Base-by-base conservation (phyloP, 2,888 invertebrate species). In the Drepana falcataria region DNA sequence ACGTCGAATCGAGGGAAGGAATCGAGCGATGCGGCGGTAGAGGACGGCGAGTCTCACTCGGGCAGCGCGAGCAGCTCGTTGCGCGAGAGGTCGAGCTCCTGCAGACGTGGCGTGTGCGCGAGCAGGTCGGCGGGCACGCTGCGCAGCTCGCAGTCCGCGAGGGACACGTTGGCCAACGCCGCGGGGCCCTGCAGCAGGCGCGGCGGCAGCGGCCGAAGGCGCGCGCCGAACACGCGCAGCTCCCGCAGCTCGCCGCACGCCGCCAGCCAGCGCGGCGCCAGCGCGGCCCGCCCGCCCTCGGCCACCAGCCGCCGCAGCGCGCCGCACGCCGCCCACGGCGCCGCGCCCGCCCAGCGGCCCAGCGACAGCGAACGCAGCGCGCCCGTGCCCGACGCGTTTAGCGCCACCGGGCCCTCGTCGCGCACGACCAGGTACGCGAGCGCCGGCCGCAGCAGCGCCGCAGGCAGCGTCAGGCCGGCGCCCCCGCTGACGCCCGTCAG, bases 11-110 rank as follows among this genome's bases (percentile, higher is more conserved):
- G 2, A 2, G 3, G 7, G 47, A 4, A 2, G 3, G 7, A 47
- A 4, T 7, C 7, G 47, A 4, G 47, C n/a, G 2, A 47, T 2
- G 2, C 3, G n/a, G 2, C 3, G 37, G 37, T 37, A 1, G 2
- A 1, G n/a, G 2, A 1, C 7, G 1, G 21, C 21, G 2, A 4
- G 21, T 55, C 66, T 63, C 48, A 79, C 77, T 64, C 57, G 9
- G 75, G 73, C 5, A 80, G 56, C 2, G 35, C n/a, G 3, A 4
- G 35, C 2, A 80, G 65, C 0, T 7, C 3, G 56, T 79, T 79
- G 6, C 55, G 21, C 2, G 65, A 59, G 21, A 78, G 54, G 52
- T 68, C 65, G 21, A 77, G 66, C 4, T 5, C 1, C 2, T 0
- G n/a, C 44, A 73, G 67, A 0, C 47, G 7, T 3, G 35, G 47